Evolutionary conservation across 2,888 invertebrate species (phyloP), one percentile per base, ranked within the genome.

Genomic region (Heteropelma amictum): DNA sequence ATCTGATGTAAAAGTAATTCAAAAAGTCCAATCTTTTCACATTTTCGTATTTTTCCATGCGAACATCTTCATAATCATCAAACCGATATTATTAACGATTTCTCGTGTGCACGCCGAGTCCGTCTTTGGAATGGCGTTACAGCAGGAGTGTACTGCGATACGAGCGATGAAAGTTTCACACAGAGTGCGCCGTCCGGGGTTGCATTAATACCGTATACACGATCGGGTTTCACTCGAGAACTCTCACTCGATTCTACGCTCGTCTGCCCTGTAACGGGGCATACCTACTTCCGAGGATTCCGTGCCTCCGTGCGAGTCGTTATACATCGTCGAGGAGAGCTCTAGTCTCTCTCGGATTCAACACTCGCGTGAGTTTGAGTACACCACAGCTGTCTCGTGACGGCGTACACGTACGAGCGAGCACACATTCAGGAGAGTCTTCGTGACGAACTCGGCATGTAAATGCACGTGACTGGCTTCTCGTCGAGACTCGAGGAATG

Each of bases 171-270:
- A 51, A 51, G 51, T 38, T 51, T 64, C 26, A 51, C 35, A 33
- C 30, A 23, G 58, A 49, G 26, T 61, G 54, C 42, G 38, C 7
- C 14, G 12, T 33, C 30, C 33, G 58, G 67, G 47, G 33, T 54
- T 54, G 56, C 67, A 67, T 67, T 56, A 67, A 56, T 64, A 65
- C 45, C 26, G 65, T 54, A n/a, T n/a, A 33, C 47, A 54, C 65
- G 70, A 75, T 70, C 65, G 65, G 60, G 60, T 75, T 70, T 75
- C 74, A 70, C 74, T 17, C 40, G 19, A 47, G 65, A 74, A 65
- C 74, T 70, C 74, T 75, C 70, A 70, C 64, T 60, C 53, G 47
- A 30, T 26, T 21, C 8, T n/a, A 28, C 33, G 40, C 45, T 60
- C 54, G 74, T 75, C 53, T 65, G 70, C 21, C 54, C 17, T 47